Evolutionary conservation across 2,888 invertebrate genomes (phyloP).

Genomic region (Dioctria rufipes): DNA sequence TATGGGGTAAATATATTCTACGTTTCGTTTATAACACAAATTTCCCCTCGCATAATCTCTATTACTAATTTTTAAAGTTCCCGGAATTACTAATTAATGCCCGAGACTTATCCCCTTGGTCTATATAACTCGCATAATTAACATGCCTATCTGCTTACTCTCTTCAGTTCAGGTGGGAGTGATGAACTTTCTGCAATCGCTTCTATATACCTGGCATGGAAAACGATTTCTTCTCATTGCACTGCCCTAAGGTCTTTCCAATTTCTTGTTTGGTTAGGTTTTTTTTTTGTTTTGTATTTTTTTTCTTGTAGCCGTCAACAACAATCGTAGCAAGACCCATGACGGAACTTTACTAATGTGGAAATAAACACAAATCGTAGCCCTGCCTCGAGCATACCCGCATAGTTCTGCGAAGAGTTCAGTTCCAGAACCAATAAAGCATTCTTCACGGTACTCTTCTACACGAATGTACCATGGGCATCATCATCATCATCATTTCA

Average conservation of each 20-base stretch:
- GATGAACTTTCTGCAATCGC: constrained; percentile 38
- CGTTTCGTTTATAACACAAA: too few relatives aligned
- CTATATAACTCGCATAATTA: constrained; percentile 1
- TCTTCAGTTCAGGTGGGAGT: constrained; percentile 30
- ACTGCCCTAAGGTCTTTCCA: constrained; percentile 41
- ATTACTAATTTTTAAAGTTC: too few relatives aligned
- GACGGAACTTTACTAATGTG: constrained; percentile 50
- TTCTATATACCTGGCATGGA: constrained; percentile 12
- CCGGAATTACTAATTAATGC: too few relatives aligned
- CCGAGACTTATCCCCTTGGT: too few relatives aligned
- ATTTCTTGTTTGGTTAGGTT: constrained; percentile 8
- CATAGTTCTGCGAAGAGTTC: constrained; percentile 44
- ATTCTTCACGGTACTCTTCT: constrained; percentile 37
- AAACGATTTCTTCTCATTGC: constrained; percentile 26
- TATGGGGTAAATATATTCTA: too few relatives aligned
- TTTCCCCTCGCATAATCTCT: too few relatives aligned
- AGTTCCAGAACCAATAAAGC: constrained; percentile 49
- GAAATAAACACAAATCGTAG: constrained; percentile 48
- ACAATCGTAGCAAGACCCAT: constrained; percentile 33
- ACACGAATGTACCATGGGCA: constrained; percentile 21
- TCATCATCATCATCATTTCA: neutral
- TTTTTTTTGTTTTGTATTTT: constrained; percentile 4
- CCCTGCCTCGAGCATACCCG: constrained; percentile 34
- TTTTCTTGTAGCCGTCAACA: constrained; percentile 13
- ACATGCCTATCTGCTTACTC: constrained; percentile 5